Base-by-base conservation (phyloP, 2,113 vertebrate species). In the Protomyctophum bolini region DNA sequence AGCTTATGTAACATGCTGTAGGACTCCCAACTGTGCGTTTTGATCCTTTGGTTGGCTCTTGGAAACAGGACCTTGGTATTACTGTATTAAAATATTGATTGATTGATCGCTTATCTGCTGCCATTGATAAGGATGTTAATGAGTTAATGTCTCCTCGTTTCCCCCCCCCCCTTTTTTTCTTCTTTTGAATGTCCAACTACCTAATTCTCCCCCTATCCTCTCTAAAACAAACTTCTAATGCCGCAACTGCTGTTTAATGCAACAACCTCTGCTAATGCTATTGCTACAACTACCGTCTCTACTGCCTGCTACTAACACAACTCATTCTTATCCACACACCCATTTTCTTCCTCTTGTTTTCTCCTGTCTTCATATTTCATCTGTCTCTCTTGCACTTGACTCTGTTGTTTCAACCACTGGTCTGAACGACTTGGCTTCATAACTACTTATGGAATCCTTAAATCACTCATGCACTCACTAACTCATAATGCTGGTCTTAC, bases 101-200 rank as follows among this genome's bases (percentile, higher is more conserved):
- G 51, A 69, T 41, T 41, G 33, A 41, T 41, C 33, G 33, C 33
- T 41, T 41, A 41, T 41, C 33, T 58, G 15, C 70, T 66, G 6
- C 33, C 55, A 57, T 49, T 5, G 33, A 41, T 41, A 41, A 48
- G 28, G 33, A 76, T 4, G 57, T 70, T 79, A 65, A 68, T 69
- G 0, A 71, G 66, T 10, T 76, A 21, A 21, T 21, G 3, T 78
- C 66, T 61, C 28, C 6, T 49, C 29, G 10, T n/a, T 54, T 28
- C 54, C 21, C 21, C 21, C 21, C 21, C 21, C 21, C 21, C 21
- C 21, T 21, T 21, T 5, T 8, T 58, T 41, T 33, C 4, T 11
- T 63, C 46, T 58, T 54, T 61, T 73, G 50, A 14, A 70, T n/a
- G 50, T 63, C 73, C 61, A 62, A 41, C 15, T 29, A 64, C 41